Evolutionary conservation across 1,140 invertebrate species (phyloP).

Genomic region (Bombus confusus): DNA sequence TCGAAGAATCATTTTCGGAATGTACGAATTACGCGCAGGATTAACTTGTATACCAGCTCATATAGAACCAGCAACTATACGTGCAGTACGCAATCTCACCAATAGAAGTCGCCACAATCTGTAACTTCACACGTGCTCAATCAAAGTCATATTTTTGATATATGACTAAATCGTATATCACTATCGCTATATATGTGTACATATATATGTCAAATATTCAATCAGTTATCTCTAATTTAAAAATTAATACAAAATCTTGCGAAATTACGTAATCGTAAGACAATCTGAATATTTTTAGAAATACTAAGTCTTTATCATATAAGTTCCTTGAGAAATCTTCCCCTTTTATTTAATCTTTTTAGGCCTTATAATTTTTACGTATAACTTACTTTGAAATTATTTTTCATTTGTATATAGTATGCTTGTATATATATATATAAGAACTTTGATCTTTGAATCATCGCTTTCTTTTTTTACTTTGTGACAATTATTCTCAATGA

Average conservation of each 20-base stretch:
- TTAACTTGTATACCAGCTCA: conserved; percentile 22
- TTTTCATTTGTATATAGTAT: neutral
- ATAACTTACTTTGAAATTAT: neutral
- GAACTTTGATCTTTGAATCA: neutral
- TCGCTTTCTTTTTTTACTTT: neutral
- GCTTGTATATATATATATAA: neutral
- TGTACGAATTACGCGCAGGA: neutral
- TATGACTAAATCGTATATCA: neutral
- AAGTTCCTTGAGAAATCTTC: neutral
- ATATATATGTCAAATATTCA: neutral
- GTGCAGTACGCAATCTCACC: conserved; percentile 37
- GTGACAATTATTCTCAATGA: neutral
- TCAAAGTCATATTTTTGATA: neutral
- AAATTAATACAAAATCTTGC: neutral
- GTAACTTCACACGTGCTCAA: neutral
- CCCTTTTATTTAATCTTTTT: neutral
- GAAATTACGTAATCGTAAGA: neutral
- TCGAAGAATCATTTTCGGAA: neutral
- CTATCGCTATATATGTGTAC: neutral
- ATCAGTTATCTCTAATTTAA: neutral
- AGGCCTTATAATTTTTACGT: neutral
- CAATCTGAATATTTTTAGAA: neutral
- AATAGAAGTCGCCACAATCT: conserved; percentile 56
- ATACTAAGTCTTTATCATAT: neutral
- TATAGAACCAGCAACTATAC: conserved; percentile 17